Conservation (phyloP, 2,888 invertebrate genomes). For the Agriopis marginaria region DNA sequence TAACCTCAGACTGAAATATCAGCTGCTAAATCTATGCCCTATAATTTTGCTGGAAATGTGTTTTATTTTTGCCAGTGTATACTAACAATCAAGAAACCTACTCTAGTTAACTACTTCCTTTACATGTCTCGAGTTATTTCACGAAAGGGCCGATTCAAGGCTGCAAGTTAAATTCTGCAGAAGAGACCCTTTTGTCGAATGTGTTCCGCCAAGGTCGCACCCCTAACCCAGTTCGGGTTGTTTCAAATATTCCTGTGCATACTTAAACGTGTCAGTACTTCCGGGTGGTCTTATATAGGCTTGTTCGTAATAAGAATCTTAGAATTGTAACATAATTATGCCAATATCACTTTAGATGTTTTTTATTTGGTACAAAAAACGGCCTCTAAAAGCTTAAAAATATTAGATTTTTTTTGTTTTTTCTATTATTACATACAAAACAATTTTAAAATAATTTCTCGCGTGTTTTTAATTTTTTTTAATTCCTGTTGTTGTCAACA, state of each 20-base stretch:
- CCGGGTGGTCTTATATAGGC: slow-evolving; percentile 1
- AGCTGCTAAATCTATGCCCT: no score
- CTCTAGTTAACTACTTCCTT: slow-evolving; percentile 7
- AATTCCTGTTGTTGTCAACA: no score
- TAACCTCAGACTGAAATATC: no score
- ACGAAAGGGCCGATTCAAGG: slow-evolving; percentile 39
- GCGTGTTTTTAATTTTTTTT: no score
- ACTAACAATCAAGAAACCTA: slow-evolving; percentile 1
- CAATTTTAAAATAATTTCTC: no score
- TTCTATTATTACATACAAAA: no score
- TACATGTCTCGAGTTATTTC: slow-evolving; percentile 28
- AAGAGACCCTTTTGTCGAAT: slow-evolving; percentile 42
- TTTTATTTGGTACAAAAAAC: no score
- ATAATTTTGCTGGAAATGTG: neutral
- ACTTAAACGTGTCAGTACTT: slow-evolving; percentile 21
- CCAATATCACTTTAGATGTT: no score
- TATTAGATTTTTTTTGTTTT: no score
- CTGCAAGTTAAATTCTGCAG: slow-evolving; percentile 43
- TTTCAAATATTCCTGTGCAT: slow-evolving; percentile 44
- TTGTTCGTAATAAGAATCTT: neutral
- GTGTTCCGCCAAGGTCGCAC: slow-evolving; percentile 39
- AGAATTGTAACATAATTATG: no score
- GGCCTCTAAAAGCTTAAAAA: no score
- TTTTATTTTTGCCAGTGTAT: no score
- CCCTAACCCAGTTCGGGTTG: slow-evolving; percentile 35